Conservation (phyloP, 2,888 invertebrate species). For the Drosophila recens region DNA sequence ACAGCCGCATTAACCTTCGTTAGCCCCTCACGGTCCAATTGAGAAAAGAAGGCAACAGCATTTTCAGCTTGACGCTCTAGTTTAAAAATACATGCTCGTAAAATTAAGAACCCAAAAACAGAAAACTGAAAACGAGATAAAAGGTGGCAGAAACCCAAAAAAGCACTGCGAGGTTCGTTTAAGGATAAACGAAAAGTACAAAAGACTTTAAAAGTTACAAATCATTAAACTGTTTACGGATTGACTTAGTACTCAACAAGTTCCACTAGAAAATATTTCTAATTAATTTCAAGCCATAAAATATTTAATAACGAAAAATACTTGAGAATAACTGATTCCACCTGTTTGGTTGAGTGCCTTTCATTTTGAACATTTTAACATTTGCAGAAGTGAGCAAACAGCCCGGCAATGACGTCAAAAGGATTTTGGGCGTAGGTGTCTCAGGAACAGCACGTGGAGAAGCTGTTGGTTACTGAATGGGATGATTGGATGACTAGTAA, state of each 20-base stretch:
- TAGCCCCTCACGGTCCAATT: conserved; percentile 78
- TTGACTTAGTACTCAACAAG: neutral
- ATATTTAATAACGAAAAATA: neutral
- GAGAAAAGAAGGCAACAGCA: conserved; percentile 38
- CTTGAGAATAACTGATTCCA: conserved; percentile 5
- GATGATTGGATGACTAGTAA: conserved; percentile 31
- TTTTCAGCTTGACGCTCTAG: conserved; percentile 33
- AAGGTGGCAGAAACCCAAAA: neutral
- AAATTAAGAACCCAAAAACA: conserved; percentile 24
- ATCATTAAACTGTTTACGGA: neutral
- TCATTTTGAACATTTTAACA: neutral
- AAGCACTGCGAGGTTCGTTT: conserved; percentile 21
- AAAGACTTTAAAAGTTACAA: neutral
- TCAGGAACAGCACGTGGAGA: conserved; percentile 59
- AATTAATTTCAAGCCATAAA: neutral
- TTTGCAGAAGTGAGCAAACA: conserved; percentile 16
- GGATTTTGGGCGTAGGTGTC: conserved; percentile 72
- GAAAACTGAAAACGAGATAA: conserved; percentile 7
- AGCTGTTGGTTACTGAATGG: conserved; percentile 32
- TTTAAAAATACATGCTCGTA: conserved; percentile 36
- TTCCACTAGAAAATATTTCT: neutral
- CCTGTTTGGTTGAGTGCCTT: conserved; percentile 7
- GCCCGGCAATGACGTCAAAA: conserved; percentile 67
- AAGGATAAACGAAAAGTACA: neutral
- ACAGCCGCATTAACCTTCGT: conserved; percentile 84